Conservation (phyloP, 2,113 vertebrate species). For the Toxotes jaculatrix region DNA sequence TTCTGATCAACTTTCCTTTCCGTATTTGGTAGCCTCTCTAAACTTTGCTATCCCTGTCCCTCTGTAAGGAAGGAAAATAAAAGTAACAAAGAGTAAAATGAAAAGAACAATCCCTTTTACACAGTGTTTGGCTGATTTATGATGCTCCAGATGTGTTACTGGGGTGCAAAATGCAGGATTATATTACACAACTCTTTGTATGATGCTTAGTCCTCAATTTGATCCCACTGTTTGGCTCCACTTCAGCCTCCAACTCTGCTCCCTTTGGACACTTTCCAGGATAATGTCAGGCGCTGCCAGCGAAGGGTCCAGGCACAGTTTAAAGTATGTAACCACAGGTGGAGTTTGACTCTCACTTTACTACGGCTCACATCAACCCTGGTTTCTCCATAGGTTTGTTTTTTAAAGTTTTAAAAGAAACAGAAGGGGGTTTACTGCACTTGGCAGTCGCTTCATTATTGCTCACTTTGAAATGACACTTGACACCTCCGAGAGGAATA, state of each 20-base stretch:
- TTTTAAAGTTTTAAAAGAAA: conserved; percentile 62
- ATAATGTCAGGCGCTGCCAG: conserved; percentile 69
- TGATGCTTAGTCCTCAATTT: conserved; percentile 53
- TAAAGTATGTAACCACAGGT: conserved; percentile 75
- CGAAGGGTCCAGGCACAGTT: conserved; percentile 57
- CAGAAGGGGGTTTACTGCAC: conserved; percentile 54
- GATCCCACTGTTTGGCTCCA: conserved; percentile 77
- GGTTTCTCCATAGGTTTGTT: conserved; percentile 59
- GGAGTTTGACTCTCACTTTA: conserved; percentile 70
- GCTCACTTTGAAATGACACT: conserved; percentile 67
- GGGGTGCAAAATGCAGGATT: conserved; percentile 64
- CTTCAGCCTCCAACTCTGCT: conserved; percentile 72
- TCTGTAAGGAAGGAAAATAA: not conserved
- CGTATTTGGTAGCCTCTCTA: not conserved
- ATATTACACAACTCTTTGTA: conserved; percentile 54
- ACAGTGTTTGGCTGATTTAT: conserved; percentile 52
- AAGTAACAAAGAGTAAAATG: conserved; percentile 14
- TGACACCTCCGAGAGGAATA: conserved; percentile 62
- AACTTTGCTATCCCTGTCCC: not conserved
- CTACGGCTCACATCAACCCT: conserved; percentile 55
- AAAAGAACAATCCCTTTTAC: conserved; percentile 29
- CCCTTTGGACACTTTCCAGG: conserved; percentile 84
- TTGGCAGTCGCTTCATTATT: conserved; percentile 57
- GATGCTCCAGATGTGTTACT: conserved; percentile 54
- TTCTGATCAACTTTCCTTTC: not conserved